A percentile compares a stretch with the other conserved stretches of the same genome.
phyloP scores from a whole-genome alignment of 2,888 invertebrate genomes.

The Plebejus anna region DNA sequence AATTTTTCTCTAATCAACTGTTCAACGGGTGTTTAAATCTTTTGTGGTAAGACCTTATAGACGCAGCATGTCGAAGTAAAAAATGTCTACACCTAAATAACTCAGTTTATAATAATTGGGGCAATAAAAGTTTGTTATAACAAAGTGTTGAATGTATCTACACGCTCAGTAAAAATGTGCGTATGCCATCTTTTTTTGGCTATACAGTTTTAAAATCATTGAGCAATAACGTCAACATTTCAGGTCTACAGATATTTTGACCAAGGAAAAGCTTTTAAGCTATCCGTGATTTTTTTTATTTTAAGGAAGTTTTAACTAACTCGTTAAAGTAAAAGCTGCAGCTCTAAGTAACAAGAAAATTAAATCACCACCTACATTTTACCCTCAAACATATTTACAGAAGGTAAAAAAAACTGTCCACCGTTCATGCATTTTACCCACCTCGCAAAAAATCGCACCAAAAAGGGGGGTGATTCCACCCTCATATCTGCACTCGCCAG shows the following conservation, averaged over 20 bases:
- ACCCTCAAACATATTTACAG: not conserved
- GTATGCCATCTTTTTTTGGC: too few relatives aligned
- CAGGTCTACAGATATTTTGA: too few relatives aligned
- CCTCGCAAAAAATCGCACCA: slow-evolving; percentile 71
- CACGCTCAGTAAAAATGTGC: too few relatives aligned
- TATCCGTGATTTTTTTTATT: too few relatives aligned
- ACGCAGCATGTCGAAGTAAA: not conserved
- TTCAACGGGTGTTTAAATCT: too few relatives aligned
- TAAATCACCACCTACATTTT: not conserved
- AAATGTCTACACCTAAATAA: not conserved
- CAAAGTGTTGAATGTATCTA: too few relatives aligned
- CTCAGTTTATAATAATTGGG: not conserved
- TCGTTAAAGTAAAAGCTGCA: not conserved
- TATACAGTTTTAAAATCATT: too few relatives aligned
- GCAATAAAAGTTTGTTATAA: too few relatives aligned
- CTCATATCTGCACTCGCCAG: slow-evolving; percentile 68
- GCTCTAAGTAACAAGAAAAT: not conserved
- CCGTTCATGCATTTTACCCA: slow-evolving; percentile 40
- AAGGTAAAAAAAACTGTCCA: slow-evolving; percentile 13
- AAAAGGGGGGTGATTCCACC: slow-evolving; percentile 62
- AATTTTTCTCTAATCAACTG: too few relatives aligned
- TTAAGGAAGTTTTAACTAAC: not conserved
- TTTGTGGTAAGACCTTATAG: not conserved
- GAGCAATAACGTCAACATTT: too few relatives aligned
- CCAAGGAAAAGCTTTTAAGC: too few relatives aligned